Evolutionary conservation across 2,888 invertebrate species (phyloP).

Genomic region (Lamellibrachia columna): DNA sequence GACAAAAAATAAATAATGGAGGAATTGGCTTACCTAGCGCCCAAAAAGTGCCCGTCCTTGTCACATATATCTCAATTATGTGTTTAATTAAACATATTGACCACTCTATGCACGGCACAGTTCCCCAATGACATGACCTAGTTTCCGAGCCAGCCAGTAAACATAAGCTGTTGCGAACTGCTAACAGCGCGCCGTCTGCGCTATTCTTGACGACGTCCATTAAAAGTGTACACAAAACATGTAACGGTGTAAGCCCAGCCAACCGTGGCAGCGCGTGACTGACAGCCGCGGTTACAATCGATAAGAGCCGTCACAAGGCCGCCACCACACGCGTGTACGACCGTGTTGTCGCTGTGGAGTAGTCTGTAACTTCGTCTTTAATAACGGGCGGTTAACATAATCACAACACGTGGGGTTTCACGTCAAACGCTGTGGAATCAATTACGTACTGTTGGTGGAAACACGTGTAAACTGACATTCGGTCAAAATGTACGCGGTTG

Average conservation of each 20-base stretch:
- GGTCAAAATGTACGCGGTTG: not conserved
- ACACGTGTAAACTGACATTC: not conserved
- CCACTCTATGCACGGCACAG: not conserved
- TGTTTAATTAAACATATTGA: not conserved
- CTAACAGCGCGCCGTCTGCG: not conserved
- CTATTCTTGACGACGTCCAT: not conserved
- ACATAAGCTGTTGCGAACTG: not conserved
- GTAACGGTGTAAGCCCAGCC: not conserved
- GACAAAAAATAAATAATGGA: too few species aligned
- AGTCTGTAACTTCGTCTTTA: not conserved
- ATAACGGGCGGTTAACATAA: not conserved
- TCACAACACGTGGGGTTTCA: not conserved
- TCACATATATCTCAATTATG: not conserved
- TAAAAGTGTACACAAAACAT: not conserved
- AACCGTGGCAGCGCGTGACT: constrained; percentile 4
- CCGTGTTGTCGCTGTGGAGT: not conserved
- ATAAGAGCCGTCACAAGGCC: not conserved
- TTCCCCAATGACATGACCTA: not conserved
- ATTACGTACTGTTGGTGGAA: not conserved
- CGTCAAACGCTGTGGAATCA: not conserved
- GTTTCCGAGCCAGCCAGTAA: not conserved
- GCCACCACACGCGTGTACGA: not conserved
- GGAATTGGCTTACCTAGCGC: too few species aligned
- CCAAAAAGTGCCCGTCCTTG: too few species aligned
- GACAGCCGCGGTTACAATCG: not conserved